Percentiles rank a stretch among this genome's conserved stretches.
Evolutionary conservation across 2,113 vertebrate species (phyloP).

Genomic region (Elephantulus edwardii): DNA sequence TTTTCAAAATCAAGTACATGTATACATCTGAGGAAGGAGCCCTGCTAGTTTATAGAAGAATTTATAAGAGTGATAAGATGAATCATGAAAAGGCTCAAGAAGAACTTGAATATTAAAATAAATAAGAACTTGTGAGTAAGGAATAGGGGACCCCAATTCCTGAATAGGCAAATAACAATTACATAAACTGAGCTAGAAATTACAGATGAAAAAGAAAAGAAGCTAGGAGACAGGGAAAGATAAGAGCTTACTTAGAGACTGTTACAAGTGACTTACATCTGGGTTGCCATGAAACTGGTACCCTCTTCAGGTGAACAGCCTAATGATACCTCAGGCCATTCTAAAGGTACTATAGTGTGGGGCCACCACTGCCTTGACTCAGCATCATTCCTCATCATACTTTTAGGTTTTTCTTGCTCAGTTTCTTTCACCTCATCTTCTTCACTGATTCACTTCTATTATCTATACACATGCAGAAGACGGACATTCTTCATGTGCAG

Average conservation of each 20-base stretch:
- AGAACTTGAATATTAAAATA: neutral
- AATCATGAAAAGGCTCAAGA: neutral
- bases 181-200: neutral
- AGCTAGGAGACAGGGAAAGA: rapidly evolving
- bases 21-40: neutral
- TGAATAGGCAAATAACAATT: neutral
- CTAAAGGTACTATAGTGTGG: neutral
- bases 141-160: neutral
- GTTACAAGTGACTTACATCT: rapidly evolving
- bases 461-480: too few relatives aligned
- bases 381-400: neutral
- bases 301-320: neutral
- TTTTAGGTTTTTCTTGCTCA: neutral
- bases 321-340: neutral
- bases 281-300: rapidly evolving
- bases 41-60: neutral
- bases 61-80: neutral
- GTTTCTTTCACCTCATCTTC: neutral
- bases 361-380: neutral
- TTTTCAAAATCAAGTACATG: neutral
- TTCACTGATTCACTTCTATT: neutral
- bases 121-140: neutral
- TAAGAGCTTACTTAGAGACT: neutral
- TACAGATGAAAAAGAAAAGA: neutral
- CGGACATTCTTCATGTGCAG: neutral